Evolutionary conservation across 2,888 invertebrate species (phyloP), one percentile per base, ranked within the genome.

Genomic region (Agonopterix arenella): DNA sequence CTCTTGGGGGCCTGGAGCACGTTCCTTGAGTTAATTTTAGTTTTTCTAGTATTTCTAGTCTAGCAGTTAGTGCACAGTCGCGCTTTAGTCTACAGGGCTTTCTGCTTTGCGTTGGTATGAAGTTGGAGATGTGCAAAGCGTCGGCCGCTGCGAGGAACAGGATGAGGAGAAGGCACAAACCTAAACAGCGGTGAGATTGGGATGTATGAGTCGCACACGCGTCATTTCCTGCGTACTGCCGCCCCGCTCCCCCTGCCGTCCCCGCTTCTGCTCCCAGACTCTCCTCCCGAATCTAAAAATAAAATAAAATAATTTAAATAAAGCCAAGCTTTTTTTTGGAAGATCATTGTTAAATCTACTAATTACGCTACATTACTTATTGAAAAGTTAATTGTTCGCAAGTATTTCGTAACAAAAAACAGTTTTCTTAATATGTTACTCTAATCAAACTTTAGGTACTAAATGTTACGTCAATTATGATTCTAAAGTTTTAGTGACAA

Each of bases 161-260:
- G 68, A 89, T 66, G 64, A 89, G 70, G 57, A 88, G 71, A 56
- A 89, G 73, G 64, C 84, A 90, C 90, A 90, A 90, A 90, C 90
- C 90, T 90, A 90, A 66, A 72, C 89, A 90, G 59, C 70, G 75
- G 63, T 80, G 82, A 9, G 84, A 70, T 40, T 72, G 69, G n/a
- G 84, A 66, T 28, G 81, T 75, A 58, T 64, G 73, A 4, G 80
- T 79, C 5, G 76, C 62, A 64, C 90, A 90, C 3, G 86, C 86
- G 54, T 63, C 70, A 51, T 68, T 68, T 11, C 52, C 57, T 49
- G 70, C 70, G 63, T 66, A 73, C 46, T 71, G 61, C 48, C 56
- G 67, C 44, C 66, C 72, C 44, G 62, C 68, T 59, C 63, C 69
- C 47, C 57, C 61, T 3, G 62, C 65, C 11, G 64, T 45, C 61